Percentiles rank a stretch among this genome's conserved stretches.
Conservation (phyloP, 2,113 vertebrate species). For the Gobiocypris rarus region DNA sequence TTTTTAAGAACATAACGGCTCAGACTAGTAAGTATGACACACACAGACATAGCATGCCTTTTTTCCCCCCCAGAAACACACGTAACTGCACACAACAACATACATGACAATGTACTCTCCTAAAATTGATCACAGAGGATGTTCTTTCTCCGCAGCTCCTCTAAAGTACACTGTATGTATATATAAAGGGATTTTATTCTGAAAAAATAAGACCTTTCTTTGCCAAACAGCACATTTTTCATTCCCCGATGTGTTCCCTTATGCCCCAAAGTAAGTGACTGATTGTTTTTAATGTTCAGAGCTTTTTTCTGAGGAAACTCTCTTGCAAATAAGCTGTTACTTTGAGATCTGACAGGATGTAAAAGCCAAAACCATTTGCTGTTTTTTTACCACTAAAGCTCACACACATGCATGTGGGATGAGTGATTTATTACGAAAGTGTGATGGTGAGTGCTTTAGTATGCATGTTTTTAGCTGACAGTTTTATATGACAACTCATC, state of each 20-base stretch:
- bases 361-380: not conserved
- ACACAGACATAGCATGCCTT: too few relatives aligned
- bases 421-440: not conserved
- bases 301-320: not conserved
- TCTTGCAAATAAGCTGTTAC: constrained; percentile 11
- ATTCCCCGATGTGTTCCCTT: constrained; percentile 25
- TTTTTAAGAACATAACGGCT: too few relatives aligned
- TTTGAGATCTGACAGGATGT: not conserved
- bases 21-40: too few relatives aligned
- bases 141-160: constrained; percentile 51
- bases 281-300: constrained; percentile 47
- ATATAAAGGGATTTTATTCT: constrained; percentile 70
- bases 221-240: constrained; percentile 50
- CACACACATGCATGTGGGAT: not conserved
- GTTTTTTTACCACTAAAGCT: not conserved
- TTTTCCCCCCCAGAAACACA: too few relatives aligned
- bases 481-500: too few relatives aligned
- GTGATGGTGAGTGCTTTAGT: not conserved
- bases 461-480: not conserved
- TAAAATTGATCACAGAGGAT: constrained; percentile 66
- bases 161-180: constrained; percentile 56
- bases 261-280: constrained; percentile 5
- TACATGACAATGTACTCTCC: not conserved
- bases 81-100: too few relatives aligned
- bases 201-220: constrained; percentile 65